These are phyloP conservation scores for Drymonia ruficornis DNA, from an alignment of 2,888 invertebrate species.

Conservation along the genomic window DNA sequence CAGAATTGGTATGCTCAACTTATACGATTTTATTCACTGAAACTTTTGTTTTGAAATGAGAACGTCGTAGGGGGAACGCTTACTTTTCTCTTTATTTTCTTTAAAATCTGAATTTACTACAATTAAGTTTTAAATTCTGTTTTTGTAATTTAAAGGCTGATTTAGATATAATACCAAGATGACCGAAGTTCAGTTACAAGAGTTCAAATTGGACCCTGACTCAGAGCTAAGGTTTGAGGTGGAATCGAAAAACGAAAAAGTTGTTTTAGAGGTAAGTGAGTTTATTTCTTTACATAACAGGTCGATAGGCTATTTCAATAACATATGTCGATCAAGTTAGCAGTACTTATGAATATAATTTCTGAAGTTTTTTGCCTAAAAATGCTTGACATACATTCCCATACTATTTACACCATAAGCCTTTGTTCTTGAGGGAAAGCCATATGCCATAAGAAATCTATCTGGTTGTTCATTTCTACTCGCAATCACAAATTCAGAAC, in stretches of 20 bases:
- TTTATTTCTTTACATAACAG: background rate
- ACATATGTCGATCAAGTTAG: background rate
- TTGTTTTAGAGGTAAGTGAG: constrained; percentile 87
- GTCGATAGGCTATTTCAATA: background rate
- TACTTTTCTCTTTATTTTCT: background rate
- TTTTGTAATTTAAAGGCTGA: background rate
- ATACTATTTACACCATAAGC: background rate
- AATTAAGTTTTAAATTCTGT: background rate
- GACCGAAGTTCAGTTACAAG: constrained; percentile 84
- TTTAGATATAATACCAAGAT: constrained; percentile 46
- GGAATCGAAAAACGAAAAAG: constrained; percentile 93
- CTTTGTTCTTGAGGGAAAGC: background rate
- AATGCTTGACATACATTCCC: background rate
- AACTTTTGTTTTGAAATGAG: constrained; percentile 2
- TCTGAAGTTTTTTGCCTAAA: background rate
- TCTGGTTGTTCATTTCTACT: too few relatives aligned
- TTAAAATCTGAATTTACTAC: background rate
- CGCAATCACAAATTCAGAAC: too few relatives aligned
- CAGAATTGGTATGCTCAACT: background rate
- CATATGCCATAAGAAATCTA: background rate
- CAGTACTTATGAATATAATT: background rate
- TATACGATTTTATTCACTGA: background rate
- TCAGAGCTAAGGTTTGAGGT: constrained; percentile 98
- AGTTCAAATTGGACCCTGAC: constrained; percentile 94
- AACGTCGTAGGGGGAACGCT: background rate